Evolutionary conservation across 1,140 invertebrate genomes (phyloP), one percentile per base, ranked within the genome.

Genomic region (Hyles euphorbiae): DNA sequence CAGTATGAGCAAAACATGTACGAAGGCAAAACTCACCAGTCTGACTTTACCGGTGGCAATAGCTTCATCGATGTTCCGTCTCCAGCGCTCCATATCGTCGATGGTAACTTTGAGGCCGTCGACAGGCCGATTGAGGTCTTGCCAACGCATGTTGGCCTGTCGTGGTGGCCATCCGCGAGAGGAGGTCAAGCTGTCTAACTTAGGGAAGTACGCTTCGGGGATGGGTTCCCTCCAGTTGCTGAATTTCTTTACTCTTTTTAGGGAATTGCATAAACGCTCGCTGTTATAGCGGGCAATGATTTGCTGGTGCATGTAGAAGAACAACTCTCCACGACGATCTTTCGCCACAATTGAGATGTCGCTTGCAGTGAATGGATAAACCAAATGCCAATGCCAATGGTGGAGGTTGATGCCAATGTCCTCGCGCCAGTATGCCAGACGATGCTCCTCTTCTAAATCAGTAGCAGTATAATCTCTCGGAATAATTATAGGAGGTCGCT

Each of bases 341-440:
- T 93, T 93, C 43, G 86, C 80, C 4, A 92, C 91, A 34, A 92
- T 89, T 3, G 88, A 75, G 8, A 87, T 89, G 40, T 89, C 81
- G 47, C 71, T 74, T 10, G 83, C 78, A 2, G 74, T 73, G 58
- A 89, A 90, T 0, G 93, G 93, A 68, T 94, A 94, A 0, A 94
- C 91, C 55, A 94, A 76, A 83, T 95, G 94, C 93, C 93, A 95
- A 71, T 94, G 93, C 92, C 93, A 94, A 66, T 94, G 94, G 72
- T 94, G 93, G 40, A 93, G 89, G 68, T 94, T 94, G 10, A 93
- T 82, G 8, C 93, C 93, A 50, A 91, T 77, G 69, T 91, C 92
- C 73, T 93, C 92, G 4, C 93, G 90, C 84, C 92, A 94, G 67
- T 94, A 94, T 1, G 92, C 90, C 51, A 94, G 46, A 7, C 92